Conservation (phyloP, 2,888 invertebrate genomes). For the Neoscelio sp. region DNA sequence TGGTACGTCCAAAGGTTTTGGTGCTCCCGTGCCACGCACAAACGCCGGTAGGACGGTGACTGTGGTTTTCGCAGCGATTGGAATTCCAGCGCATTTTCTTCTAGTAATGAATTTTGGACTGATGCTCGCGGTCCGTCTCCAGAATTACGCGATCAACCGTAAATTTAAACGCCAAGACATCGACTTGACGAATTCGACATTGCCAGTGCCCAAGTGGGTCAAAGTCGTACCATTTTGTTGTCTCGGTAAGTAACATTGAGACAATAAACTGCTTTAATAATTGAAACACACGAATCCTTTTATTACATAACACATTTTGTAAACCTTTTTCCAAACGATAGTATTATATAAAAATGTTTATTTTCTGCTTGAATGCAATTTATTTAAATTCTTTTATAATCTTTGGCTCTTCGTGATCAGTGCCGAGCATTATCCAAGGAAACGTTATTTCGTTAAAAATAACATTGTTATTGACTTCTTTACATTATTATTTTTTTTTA, state of each 20-base stretch:
- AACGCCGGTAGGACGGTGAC: constrained; percentile 86
- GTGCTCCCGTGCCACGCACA: constrained; percentile 89
- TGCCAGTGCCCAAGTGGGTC: constrained; percentile 77
- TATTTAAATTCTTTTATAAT: too few relatives aligned
- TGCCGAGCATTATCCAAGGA: too few relatives aligned
- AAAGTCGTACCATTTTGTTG: constrained; percentile 77
- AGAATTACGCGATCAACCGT: constrained; percentile 81
- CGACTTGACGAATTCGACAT: constrained; percentile 65
- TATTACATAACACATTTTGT: too few relatives aligned
- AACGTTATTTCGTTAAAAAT: too few relatives aligned
- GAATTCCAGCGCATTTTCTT: constrained; percentile 88
- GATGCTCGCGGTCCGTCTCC: constrained; percentile 83
- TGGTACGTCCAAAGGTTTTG: constrained; percentile 88
- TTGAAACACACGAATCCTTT: too few relatives aligned
- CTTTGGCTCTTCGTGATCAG: too few relatives aligned
- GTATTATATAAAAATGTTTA: too few relatives aligned
- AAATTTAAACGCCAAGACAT: constrained; percentile 68
- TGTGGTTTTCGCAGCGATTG: constrained; percentile 87
- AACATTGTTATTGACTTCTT: too few relatives aligned
- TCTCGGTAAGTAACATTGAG: constrained; percentile 78
- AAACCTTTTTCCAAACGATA: too few relatives aligned
- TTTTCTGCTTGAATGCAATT: too few relatives aligned
- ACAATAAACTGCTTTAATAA: too few relatives aligned
- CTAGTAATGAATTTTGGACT: constrained; percentile 85
- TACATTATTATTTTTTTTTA: too few relatives aligned